phyloP scores from a whole-genome alignment of 2,797 vertebrate genomes.

The Pipistrellus kuhlii region DNA sequence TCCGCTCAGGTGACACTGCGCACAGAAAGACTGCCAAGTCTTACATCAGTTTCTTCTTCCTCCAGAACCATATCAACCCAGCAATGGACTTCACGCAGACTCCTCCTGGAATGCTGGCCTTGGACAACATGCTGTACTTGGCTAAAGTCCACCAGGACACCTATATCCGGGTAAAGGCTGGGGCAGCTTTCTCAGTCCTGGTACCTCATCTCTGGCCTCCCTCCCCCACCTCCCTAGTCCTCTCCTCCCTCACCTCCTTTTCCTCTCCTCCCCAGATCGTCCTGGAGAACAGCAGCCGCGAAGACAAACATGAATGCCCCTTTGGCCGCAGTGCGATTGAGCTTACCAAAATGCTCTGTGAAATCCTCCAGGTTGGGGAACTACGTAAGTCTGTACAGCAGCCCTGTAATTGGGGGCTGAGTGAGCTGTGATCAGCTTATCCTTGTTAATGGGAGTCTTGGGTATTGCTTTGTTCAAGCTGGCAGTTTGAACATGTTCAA shows the following conservation, averaged over 20 bases:
- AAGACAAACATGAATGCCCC: conserved; percentile 98
- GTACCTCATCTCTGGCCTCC: background rate
- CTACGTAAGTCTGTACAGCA: conserved; percentile 91
- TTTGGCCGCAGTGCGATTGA: conserved; percentile 98
- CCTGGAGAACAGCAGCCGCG: conserved; percentile 97
- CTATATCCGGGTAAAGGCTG: conserved; percentile 93
- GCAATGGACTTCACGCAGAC: conserved; percentile 98
- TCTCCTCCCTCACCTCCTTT: background rate
- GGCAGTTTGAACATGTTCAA: background rate
- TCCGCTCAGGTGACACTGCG: background rate
- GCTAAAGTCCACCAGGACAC: conserved; percentile 98
- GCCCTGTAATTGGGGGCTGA: background rate
- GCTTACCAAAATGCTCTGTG: conserved; percentile 97
- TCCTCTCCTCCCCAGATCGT: conserved; percentile 83
- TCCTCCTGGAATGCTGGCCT: conserved; percentile 97
- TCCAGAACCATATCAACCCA: conserved; percentile 97
- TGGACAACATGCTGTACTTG: conserved; percentile 99
- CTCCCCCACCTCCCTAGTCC: background rate
- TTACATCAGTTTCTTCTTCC: background rate
- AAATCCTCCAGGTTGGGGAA: conserved; percentile 98
- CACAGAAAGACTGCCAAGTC: background rate
- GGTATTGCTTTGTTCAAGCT: background rate
- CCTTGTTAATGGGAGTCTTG: background rate
- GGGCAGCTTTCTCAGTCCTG: conserved; percentile 2
- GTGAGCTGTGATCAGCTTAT: background rate